These are phyloP conservation scores for Tigriopus californicus DNA, from an alignment of 2,888 invertebrate species.

Conservation along the genomic window DNA sequence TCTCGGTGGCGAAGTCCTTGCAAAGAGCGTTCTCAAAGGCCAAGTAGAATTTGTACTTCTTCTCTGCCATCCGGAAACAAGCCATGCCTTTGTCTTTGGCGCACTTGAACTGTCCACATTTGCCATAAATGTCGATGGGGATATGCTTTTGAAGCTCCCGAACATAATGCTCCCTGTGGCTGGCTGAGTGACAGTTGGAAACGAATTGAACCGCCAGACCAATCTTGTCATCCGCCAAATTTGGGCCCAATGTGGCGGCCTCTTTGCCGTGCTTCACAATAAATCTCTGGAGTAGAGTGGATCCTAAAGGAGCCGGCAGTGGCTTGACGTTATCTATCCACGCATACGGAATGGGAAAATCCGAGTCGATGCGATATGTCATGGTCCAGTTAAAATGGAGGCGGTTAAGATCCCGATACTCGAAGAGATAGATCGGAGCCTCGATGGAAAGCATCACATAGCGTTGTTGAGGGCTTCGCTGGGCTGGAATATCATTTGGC, in stretches of 20 bases:
- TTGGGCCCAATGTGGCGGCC: neutral
- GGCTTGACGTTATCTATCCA: slow-evolving; percentile 4
- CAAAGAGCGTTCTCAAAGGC: slow-evolving; percentile 24
- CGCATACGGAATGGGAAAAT: slow-evolving; percentile 18
- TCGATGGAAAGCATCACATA: slow-evolving; percentile 18
- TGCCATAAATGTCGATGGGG: slow-evolving; percentile 20
- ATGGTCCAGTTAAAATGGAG: slow-evolving; percentile 21
- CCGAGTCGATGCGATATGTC: slow-evolving; percentile 21
- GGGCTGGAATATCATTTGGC: slow-evolving; percentile 7
- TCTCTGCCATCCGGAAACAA: slow-evolving; percentile 14
- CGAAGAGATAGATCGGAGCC: slow-evolving; percentile 16
- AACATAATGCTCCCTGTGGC: slow-evolving; percentile 19
- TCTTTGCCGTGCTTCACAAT: neutral
- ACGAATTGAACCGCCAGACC: slow-evolving; percentile 20
- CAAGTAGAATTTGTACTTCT: slow-evolving; percentile 23
- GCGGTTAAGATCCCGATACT: slow-evolving; percentile 2
- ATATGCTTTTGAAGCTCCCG: slow-evolving; percentile 18
- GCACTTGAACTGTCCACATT: slow-evolving; percentile 19
- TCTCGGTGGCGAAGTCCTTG: slow-evolving; percentile 24
- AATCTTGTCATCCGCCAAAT: slow-evolving; percentile 10
- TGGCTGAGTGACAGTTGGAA: slow-evolving; percentile 19
- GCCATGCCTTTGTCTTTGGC: neutral
- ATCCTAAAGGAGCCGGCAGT: neutral
- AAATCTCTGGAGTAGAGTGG: neutral
- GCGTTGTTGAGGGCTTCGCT: slow-evolving; percentile 11